phyloP scores from a whole-genome alignment of 2,888 invertebrate species.

The Osmoderma eremita region DNA sequence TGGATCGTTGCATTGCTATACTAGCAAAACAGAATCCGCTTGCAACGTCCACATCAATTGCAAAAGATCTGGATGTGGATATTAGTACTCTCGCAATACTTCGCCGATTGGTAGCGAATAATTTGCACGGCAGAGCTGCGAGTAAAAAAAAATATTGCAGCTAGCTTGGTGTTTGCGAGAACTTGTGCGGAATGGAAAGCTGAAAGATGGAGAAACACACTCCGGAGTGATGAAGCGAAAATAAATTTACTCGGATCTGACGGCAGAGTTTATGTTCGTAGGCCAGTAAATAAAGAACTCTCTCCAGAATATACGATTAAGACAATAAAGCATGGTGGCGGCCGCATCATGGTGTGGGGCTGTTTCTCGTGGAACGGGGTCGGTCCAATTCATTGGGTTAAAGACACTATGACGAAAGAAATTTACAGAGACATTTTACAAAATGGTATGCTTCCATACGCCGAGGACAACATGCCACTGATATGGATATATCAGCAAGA shows the following conservation, averaged over 20 bases:
- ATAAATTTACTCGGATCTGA: conserved; percentile 14
- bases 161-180: conserved; percentile 1
- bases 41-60: too few species aligned
- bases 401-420: conserved; percentile 2
- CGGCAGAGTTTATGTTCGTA: not conserved
- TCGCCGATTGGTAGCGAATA: not conserved
- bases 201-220: conserved; percentile 15
- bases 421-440: too few species aligned
- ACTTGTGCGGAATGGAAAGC: not conserved
- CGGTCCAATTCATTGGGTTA: conserved; percentile 6
- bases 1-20: too few species aligned
- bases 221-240: conserved; percentile 25
- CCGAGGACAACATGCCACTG: conserved; percentile 28
- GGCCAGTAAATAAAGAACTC: conserved; percentile 8
- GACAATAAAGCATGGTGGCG: not conserved
- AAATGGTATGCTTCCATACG: not conserved
- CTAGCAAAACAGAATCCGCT: too few species aligned
- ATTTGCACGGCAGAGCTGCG: not conserved
- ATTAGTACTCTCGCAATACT: too few species aligned
- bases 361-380: conserved; percentile 1
- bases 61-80: too few species aligned
- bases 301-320: conserved; percentile 1
- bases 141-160: not conserved
- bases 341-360: conserved; percentile 1
- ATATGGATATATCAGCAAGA: conserved; percentile 24